Evolutionary conservation across 92 coral and sea anemone genomes (phyloP).

Genomic region (Zoanthus sansibaricus): DNA sequence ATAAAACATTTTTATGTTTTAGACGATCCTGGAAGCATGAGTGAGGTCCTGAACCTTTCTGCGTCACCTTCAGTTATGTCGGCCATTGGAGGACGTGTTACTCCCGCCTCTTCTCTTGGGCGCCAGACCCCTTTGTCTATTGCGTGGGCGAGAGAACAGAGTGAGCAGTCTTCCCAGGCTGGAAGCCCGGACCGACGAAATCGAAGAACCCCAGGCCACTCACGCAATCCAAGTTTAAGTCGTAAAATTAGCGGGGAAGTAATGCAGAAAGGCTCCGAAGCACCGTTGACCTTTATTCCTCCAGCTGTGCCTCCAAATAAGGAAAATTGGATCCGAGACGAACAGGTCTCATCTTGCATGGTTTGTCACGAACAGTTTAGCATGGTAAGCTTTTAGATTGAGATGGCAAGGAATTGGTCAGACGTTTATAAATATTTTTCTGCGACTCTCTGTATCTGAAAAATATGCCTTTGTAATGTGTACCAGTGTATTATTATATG

Average conservation of each 20-base stretch:
- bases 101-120: constrained; percentile 56
- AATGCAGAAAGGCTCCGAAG: constrained; percentile 39
- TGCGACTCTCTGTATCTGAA: too few relatives aligned
- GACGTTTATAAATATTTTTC: too few relatives aligned
- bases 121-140: constrained; percentile 69
- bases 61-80: constrained; percentile 61
- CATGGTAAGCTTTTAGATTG: constrained; percentile 70
- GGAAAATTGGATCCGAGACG: constrained; percentile 94
- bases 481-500: too few relatives aligned
- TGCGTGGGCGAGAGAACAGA: constrained; percentile 51
- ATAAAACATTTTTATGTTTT: neutral
- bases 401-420: too few relatives aligned
- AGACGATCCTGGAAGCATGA: constrained; percentile 30
- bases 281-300: constrained; percentile 70
- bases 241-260: constrained; percentile 48
- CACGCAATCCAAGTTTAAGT: constrained; percentile 52
- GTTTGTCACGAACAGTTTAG: constrained; percentile 90
- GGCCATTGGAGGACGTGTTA: constrained; percentile 54
- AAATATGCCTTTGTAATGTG: too few relatives aligned
- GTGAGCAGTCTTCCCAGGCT: constrained; percentile 48
- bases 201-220: constrained; percentile 39
- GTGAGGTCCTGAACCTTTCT: constrained; percentile 31
- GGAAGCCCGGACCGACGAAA: constrained; percentile 67
- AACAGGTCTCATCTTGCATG: constrained; percentile 82
- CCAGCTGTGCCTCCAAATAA: constrained; percentile 85